phyloP scores from a whole-genome alignment of 2,797 vertebrate species.

The Heteromormyrus szaboi region DNA sequence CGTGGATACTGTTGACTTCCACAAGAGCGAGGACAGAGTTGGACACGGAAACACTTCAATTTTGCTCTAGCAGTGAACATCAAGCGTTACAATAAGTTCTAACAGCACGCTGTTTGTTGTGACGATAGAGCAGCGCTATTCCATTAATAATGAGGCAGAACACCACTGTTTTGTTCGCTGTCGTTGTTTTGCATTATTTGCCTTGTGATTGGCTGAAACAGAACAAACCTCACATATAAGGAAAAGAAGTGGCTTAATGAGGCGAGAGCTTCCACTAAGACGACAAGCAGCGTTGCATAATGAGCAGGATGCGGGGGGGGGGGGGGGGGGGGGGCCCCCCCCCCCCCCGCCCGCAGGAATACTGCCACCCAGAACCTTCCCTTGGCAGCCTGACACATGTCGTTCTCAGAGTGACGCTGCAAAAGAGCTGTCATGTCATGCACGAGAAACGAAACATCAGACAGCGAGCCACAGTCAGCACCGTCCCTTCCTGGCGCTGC shows the following conservation, averaged over 20 bases:
- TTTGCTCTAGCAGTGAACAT: background rate
- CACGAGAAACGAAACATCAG: background rate
- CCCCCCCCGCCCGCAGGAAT: background rate
- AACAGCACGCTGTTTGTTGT: background rate
- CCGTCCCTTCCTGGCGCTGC: too few species aligned
- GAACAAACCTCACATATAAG: background rate
- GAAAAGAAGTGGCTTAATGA: background rate
- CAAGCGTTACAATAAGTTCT: background rate
- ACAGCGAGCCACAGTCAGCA: background rate
- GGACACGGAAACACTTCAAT: background rate
- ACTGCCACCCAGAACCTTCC: background rate
- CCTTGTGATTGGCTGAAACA: background rate
- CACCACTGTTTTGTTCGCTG: background rate
- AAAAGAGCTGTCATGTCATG: background rate
- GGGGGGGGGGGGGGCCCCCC: background rate
- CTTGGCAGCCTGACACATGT: background rate
- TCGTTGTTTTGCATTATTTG: background rate
- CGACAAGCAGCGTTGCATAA: background rate
- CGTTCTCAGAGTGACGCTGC: background rate
- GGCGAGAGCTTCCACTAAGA: background rate
- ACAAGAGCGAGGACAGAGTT: background rate
- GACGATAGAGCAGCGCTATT: background rate
- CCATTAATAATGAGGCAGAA: background rate
- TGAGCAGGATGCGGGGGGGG: too few species aligned
- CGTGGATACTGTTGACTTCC: background rate